Evolutionary conservation across 2,113 vertebrate genomes (phyloP), one percentile per base, ranked within the genome.

Genomic region (Anser cygnoides): DNA sequence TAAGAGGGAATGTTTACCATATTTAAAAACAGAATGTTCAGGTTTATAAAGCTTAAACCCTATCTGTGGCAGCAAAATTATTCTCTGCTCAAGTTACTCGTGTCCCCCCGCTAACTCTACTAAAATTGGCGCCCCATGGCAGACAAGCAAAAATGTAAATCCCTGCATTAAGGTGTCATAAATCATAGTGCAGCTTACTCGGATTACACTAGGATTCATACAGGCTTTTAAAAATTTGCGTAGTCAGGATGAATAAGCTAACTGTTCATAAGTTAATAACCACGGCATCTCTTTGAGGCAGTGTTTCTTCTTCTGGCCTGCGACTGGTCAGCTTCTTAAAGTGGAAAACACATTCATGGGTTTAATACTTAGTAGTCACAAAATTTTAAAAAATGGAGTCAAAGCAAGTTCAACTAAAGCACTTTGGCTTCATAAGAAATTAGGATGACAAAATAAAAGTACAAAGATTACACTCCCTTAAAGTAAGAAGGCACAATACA

Each of bases 71-170:
- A 73, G 73, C 35, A 84, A 95, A 92, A 93, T 94, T 93, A 85
- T 67, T 95, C 17, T 70, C 63, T 73, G 79, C 90, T 97, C 96
- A 94, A 84, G 84, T 97, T 97, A 95, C 96, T 1, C 58, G 71
- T 78, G 67, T 80, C 35, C 83, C 84, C n/a, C 49, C 0, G 7
- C 89, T 93, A 93, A 87, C 92, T 96, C 96, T 79, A 94, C 96
- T 96, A 97, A 97, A 97, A 97, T 96, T 97, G 97, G 97, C 80
- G 49, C 10, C 58, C 57, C 83, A 57, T 96, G 97, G 92, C 96
- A 97, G 97, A 96, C 92, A 86, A 85, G 91, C 97, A 97, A 97
- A 97, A 97, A 97, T 96, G 93, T 96, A 93, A 97, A 97, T 96
- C 96, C 96, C 94, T 90, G 93, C 61, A 97, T 97, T 97, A 97